Conservation (phyloP, 2,113 vertebrate genomes). For the Coturnix japonica region DNA sequence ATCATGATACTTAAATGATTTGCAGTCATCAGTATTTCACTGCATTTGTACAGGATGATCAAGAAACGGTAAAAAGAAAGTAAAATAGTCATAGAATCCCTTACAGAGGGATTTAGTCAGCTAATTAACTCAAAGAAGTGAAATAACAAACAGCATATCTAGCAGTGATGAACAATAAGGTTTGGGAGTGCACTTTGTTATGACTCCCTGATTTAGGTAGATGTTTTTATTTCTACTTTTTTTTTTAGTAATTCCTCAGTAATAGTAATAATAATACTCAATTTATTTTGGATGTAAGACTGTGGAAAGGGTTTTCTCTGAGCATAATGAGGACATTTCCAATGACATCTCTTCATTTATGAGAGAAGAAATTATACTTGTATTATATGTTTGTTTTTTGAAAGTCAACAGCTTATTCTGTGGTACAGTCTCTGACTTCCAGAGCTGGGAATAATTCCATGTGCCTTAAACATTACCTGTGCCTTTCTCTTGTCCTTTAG, state of each 20-base stretch:
- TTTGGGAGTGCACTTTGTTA: neutral
- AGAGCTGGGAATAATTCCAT: neutral
- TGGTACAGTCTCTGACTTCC: neutral
- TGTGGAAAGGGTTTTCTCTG: neutral
- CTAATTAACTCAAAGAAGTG: constrained; percentile 22
- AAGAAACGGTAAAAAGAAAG: neutral
- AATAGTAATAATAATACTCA: neutral
- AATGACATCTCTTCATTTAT: neutral
- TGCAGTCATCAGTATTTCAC: neutral
- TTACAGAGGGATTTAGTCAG: neutral
- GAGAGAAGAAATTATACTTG: neutral
- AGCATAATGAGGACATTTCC: neutral
- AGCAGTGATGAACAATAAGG: neutral
- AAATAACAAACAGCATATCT: constrained; percentile 3
- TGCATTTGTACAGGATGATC: neutral
- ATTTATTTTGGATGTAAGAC: neutral
- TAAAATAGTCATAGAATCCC: neutral
- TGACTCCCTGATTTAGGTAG: neutral
- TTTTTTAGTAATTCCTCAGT: neutral
- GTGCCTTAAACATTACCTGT: neutral
- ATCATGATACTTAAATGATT: neutral
- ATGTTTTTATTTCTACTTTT: neutral
- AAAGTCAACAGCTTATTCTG: neutral
- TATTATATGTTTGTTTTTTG: neutral
- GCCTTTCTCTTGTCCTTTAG: neutral